Percentiles rank a stretch among this genome's conserved stretches.
phyloP scores from a whole-genome alignment of 2,113 vertebrate genomes.

The Corythornis cristatus region DNA sequence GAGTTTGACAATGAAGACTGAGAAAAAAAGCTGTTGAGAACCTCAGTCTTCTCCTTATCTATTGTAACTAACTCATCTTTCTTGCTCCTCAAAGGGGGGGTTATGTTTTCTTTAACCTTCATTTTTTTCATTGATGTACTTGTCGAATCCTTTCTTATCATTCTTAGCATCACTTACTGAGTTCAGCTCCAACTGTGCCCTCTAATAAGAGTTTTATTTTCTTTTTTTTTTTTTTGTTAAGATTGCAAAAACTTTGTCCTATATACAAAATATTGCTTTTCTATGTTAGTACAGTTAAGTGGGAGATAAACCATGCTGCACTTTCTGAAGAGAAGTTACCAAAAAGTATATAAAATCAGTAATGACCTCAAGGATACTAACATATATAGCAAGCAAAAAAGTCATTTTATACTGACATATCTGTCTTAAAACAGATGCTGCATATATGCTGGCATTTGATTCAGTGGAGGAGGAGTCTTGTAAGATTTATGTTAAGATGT shows the following conservation, averaged over 20 bases:
- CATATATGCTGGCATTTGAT: neutral
- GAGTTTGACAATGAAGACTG: too few species aligned
- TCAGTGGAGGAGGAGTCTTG: neutral
- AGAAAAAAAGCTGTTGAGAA: too few species aligned
- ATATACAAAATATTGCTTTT: neutral
- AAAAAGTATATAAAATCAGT: conserved; percentile 27
- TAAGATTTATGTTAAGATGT: conserved; percentile 1
- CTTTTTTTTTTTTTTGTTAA: neutral
- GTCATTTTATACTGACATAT: neutral
- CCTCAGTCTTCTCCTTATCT: too few species aligned
- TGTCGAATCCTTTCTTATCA: too few species aligned
- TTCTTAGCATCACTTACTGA: too few species aligned
- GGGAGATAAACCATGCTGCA: neutral
- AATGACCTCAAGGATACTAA: conserved; percentile 8
- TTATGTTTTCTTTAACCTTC: too few species aligned
- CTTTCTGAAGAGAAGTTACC: conserved; percentile 17
- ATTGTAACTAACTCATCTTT: too few species aligned
- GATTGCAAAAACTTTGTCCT: neutral
- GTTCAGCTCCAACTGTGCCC: too few species aligned
- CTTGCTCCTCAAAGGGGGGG: too few species aligned
- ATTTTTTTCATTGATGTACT: too few species aligned
- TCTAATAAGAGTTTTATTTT: neutral
- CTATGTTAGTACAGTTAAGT: neutral
- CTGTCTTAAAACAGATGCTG: neutral
- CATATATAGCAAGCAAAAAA: conserved; percentile 10